Evolutionary conservation across 2,797 vertebrate species (phyloP), one percentile per base, ranked within the genome.

Genomic region (Falco peregrinus): DNA sequence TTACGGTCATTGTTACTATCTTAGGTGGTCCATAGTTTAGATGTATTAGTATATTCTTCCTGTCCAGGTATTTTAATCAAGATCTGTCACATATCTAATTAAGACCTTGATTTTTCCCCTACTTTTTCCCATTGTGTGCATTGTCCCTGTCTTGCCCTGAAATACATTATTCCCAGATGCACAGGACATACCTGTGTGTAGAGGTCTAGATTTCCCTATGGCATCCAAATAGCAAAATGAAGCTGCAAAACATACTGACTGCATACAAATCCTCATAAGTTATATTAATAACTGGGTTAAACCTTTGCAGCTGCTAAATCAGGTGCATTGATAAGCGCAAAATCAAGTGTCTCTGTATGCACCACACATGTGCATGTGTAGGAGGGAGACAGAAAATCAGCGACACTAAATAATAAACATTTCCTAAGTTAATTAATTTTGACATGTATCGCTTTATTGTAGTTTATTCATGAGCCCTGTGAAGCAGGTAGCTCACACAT

Each of bases 341-440:
- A 95, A 80, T 81, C 48, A 93, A 84, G 37, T 45, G 41, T 22
- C 48, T 80, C 43, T 67, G 35, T 76, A 69, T 15, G 33, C 0
- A 0, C 33, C 0, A 0, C 33, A 59, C 0, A 1, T 57, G 31
- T 64, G 21, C 1, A 0, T n/a, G 9, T 9, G 20, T 10, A 68
- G 57, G 8, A 43, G 37, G 4, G 41, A 84, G 76, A 76, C 14
- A 77, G 73, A 87, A 91, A 93, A 91, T 84, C 73, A 91, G 82
- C 57, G 84, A 83, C 18, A 47, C 22, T 51, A 53, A 85, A 84
- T 75, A 89, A 74, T 43, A 93, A 91, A 78, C 28, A 43, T 75
- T 57, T 77, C 50, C 67, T 90, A 77, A 16, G 41, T 90, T 95
- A 91, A 95, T 93, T 89, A 75, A 88, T 94, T 94, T 94, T 95